Percentiles rank a stretch among this genome's conserved stretches.
These are phyloP conservation scores for Cantharis lateralis DNA, from an alignment of 2,888 invertebrate genomes.

Conservation along the genomic window DNA sequence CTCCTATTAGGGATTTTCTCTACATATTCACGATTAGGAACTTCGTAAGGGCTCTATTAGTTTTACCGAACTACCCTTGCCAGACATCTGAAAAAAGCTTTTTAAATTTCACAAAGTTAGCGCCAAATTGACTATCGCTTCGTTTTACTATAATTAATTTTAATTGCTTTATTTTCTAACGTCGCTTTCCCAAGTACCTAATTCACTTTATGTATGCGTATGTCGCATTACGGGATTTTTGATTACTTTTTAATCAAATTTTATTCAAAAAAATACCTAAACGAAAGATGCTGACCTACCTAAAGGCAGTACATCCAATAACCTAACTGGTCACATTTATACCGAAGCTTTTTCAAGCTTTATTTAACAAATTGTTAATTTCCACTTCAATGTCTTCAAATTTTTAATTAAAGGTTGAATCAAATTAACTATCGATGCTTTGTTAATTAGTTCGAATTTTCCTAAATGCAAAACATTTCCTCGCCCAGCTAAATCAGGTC, in stretches of 20 bases:
- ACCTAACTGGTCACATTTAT: not conserved
- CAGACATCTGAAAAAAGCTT: not conserved
- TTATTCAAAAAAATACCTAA: not conserved
- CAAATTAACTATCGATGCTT: not conserved
- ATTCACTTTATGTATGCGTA: not conserved
- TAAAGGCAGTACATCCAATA: not conserved
- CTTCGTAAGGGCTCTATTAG: slow-evolving; percentile 2
- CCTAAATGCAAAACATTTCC: not conserved
- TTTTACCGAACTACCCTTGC: not conserved
- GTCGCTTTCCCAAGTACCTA: not conserved
- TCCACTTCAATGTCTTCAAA: not conserved
- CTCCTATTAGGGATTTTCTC: not conserved
- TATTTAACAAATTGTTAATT: not conserved
- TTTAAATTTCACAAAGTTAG: not conserved
- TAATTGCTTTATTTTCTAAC: not conserved
- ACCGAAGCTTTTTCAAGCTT: not conserved
- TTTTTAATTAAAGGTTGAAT: not conserved
- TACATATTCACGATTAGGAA: slow-evolving; percentile 2
- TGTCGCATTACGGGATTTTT: not conserved
- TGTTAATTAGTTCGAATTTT: not conserved
- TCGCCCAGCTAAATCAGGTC: not conserved
- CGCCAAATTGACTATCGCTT: not conserved
- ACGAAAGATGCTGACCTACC: not conserved
- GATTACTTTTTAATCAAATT: not conserved
- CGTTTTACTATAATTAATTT: not conserved